A percentile compares a stretch with the other conserved stretches of the same genome.
These are phyloP conservation scores for Cyprinodon variegatus DNA, from an alignment of 2,113 vertebrate species.

Conservation along the genomic window DNA sequence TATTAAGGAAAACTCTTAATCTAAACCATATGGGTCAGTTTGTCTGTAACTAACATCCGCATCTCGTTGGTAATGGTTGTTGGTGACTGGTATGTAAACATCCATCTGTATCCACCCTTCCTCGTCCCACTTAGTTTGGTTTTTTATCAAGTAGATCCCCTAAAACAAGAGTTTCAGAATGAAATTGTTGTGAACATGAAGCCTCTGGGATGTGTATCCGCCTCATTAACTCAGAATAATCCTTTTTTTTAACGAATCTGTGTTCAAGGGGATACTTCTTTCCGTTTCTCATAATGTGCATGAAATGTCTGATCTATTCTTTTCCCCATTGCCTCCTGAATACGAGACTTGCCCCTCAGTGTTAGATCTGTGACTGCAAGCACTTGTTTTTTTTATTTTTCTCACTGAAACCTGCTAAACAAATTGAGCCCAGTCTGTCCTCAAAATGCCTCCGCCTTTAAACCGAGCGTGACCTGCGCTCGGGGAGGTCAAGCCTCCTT, in stretches of 20 bases:
- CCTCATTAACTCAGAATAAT: constrained; percentile 50
- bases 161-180: constrained; percentile 53
- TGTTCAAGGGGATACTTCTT: constrained; percentile 49
- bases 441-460: constrained; percentile 43
- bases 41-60: constrained; percentile 66
- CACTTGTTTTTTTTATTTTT: constrained; percentile 20
- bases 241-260: constrained; percentile 39
- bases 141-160: constrained; percentile 62
- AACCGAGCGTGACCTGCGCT: not conserved
- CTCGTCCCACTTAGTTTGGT: constrained; percentile 60
- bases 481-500: not conserved
- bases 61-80: constrained; percentile 73
- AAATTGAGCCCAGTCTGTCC: constrained; percentile 40
- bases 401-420: constrained; percentile 22
- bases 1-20: too few relatives aligned
- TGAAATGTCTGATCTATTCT: constrained; percentile 60
- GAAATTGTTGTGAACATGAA: constrained; percentile 45
- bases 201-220: constrained; percentile 47
- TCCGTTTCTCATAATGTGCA: constrained; percentile 62
- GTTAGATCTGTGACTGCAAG: constrained; percentile 51
- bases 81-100: constrained; percentile 72
- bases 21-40: constrained; percentile 44
- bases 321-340: constrained; percentile 53
- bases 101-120: constrained; percentile 65
- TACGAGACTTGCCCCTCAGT: constrained; percentile 46